A percentile compares a stretch with the other conserved stretches of the same genome.
phyloP scores from a whole-genome alignment of 2,797 vertebrate species.

The Melanotaenia pygmaea region DNA sequence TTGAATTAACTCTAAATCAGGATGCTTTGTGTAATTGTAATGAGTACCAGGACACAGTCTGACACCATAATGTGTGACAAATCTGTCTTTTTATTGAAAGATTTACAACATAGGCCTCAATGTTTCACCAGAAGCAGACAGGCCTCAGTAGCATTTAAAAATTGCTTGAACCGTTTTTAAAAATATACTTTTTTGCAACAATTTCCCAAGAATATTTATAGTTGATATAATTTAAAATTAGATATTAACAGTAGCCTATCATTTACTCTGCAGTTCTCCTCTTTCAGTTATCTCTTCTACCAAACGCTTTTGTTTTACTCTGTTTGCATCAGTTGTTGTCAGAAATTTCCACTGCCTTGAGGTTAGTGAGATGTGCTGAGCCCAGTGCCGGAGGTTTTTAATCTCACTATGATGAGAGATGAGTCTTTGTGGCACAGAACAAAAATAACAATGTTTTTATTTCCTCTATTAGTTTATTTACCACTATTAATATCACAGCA shows the following conservation, averaged over 20 bases:
- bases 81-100: too few relatives aligned
- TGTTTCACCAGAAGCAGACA: background rate
- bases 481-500: too few relatives aligned
- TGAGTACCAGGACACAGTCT: conserved; percentile 26
- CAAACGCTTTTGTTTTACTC: background rate
- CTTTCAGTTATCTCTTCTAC: background rate
- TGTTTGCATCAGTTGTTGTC: background rate
- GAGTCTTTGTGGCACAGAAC: too few relatives aligned
- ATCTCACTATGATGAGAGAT: too few relatives aligned
- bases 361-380: too few relatives aligned
- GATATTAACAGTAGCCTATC: background rate
- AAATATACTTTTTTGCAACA: background rate
- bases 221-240: too few relatives aligned
- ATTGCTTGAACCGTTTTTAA: background rate
- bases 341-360: too few relatives aligned
- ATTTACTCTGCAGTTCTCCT: background rate
- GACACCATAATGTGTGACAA: too few relatives aligned
- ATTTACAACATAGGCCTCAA: too few relatives aligned
- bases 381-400: too few relatives aligned
- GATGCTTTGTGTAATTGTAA: conserved; percentile 45
- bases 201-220: background rate
- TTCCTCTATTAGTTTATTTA: too few relatives aligned
- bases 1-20: conserved; percentile 59
- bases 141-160: background rate
- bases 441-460: too few relatives aligned